Evolutionary conservation across 2,113 vertebrate species (phyloP).

Genomic region (Siphamia tubifer): DNA sequence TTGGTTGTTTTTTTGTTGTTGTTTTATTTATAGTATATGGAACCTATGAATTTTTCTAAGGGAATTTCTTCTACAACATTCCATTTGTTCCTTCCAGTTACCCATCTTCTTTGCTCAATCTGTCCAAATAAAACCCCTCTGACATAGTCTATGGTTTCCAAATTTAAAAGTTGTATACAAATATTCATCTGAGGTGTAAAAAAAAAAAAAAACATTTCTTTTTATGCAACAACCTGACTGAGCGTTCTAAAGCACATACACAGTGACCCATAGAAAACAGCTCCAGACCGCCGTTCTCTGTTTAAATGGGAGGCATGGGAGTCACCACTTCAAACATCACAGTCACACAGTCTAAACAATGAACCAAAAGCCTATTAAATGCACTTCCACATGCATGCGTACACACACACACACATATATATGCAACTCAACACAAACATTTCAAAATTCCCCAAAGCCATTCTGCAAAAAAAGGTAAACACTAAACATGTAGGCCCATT

Average conservation of each 20-base stretch:
- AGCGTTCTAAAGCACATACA: background rate
- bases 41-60: too few species aligned
- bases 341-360: conserved; percentile 32
- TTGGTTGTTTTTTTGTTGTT: too few species aligned
- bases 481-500: conserved; percentile 55
- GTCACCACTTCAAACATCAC: conserved; percentile 28
- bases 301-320: conserved; percentile 27
- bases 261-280: conserved; percentile 12
- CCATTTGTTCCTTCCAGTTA: background rate
- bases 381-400: conserved; percentile 17
- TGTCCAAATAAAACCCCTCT: background rate
- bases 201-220: background rate
- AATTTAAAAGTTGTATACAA: background rate
- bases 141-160: background rate
- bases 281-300: conserved; percentile 1
- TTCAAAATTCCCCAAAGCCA: conserved; percentile 24
- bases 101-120: background rate
- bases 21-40: too few species aligned
- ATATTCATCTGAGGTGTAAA: background rate
- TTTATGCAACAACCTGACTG: background rate
- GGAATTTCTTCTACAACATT: too few species aligned
- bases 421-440: conserved; percentile 1
- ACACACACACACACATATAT: conserved; percentile 18
- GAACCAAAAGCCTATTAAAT: conserved; percentile 43
- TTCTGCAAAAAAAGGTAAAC: conserved; percentile 65